Evolutionary conservation across 2,888 invertebrate species (phyloP), one percentile per base, ranked within the genome.

Genomic region (Proisotoma minuta): DNA sequence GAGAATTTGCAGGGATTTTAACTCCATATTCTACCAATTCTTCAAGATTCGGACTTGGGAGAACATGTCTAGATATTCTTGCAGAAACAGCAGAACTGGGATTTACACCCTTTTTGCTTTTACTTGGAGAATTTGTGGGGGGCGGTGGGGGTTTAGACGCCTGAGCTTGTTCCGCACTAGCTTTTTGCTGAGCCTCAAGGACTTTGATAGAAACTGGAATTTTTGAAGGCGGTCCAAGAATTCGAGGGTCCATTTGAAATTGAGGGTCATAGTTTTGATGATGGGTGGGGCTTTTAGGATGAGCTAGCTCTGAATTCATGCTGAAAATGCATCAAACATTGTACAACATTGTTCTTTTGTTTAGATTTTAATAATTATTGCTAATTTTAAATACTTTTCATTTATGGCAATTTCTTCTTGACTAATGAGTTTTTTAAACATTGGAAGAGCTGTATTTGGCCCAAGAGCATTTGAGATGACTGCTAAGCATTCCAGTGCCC

Each of bases 401-500:
- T 18, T 43, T 4, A n/a, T 12, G 4, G 43, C 43, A 34, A 34
- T 8, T 22, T 61, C 62, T 24, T 65, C 62, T 56, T 65, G 65
- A 57, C 62, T 59, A n/a, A 69, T 69, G 40, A 64, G 59, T 57
- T 69, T 61, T 18, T 70, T 60, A 54, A 80, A 75, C 51, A 81
- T 76, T 69, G 91, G 77, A 74, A 85, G 78, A 1, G 85, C 83
- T 0, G 82, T 80, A 27, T 82, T 80, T 0, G 85, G 84, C 20
- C 70, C 71, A 70, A 85, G 80, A 59, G 88, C 83, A 78, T 89
- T 88, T 2, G 88, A 88, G 47, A 91, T 78, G 24, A 87, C 85
- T 0, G 91, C 88, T 51, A 91, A 78, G 29, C 88, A 85, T 77
- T 92, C 91, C 58, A 92, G 82, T 60, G 83, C 88, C 66, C 84